Evolutionary conservation across 2,113 vertebrate genomes (phyloP).

Genomic region (Corythoichthys intestinalis): DNA sequence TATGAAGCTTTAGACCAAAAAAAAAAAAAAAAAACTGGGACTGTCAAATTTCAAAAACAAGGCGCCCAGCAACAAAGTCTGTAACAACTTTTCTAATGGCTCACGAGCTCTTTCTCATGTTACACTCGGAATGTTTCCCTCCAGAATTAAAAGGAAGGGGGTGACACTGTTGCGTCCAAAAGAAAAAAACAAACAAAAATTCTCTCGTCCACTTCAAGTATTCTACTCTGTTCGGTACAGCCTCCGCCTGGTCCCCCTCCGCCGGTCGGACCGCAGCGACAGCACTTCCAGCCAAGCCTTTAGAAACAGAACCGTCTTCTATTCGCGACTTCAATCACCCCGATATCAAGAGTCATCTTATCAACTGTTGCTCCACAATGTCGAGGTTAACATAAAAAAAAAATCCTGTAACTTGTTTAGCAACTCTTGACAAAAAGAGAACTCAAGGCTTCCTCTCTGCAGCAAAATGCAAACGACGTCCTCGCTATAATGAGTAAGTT

Average conservation of each 20-base stretch:
- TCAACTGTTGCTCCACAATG: constrained; percentile 3
- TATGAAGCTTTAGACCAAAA: neutral
- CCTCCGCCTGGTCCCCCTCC: constrained; percentile 35
- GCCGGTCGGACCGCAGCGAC: constrained; percentile 41
- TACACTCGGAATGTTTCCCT: neutral
- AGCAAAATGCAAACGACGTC: neutral
- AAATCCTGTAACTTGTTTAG: neutral
- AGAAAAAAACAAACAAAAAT: neutral
- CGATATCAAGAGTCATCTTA: neutral
- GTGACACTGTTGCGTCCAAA: neutral
- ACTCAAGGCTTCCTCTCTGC: neutral
- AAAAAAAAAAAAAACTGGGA: neutral
- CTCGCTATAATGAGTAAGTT: neutral
- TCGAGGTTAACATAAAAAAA: neutral
- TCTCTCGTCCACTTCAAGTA: neutral
- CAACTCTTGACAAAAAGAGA: neutral
- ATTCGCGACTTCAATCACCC: constrained; percentile 6
- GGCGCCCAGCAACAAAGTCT: constrained; percentile 9
- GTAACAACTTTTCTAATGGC: constrained; percentile 19
- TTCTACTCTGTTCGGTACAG: neutral
- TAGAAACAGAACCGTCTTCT: constrained; percentile 17
- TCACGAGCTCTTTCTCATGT: neutral
- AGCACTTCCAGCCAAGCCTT: constrained; percentile 6
- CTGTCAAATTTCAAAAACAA: constrained; percentile 7
- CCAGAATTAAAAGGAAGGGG: neutral